Percentiles rank a stretch among this genome's conserved stretches.
Evolutionary conservation across 1,140 invertebrate species (phyloP).

Genomic region (Cotesia typhae): DNA sequence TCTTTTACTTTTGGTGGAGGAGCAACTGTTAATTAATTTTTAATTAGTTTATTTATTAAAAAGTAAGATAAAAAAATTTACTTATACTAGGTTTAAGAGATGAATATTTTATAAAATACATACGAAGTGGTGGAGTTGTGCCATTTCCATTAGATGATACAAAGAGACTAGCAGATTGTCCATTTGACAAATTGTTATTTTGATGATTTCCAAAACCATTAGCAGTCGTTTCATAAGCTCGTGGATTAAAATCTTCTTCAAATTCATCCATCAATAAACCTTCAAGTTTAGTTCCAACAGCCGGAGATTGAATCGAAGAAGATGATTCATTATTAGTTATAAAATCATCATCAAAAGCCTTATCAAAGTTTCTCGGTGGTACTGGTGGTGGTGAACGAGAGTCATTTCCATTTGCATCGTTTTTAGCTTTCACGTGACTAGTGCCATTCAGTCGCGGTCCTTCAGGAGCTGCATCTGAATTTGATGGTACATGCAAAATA

Average conservation of each 20-base stretch:
- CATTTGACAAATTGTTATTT: slow-evolving; percentile 57
- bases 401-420: slow-evolving; percentile 64
- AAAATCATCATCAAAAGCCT: slow-evolving; percentile 66
- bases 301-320: slow-evolving; percentile 61
- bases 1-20: slow-evolving; percentile 83
- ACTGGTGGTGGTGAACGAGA: slow-evolving; percentile 70
- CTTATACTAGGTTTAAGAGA: too few relatives aligned
- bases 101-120: slow-evolving; percentile 50
- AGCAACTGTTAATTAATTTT: slow-evolving; percentile 69
- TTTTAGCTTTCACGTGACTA: slow-evolving; percentile 30
- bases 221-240: slow-evolving; percentile 72
- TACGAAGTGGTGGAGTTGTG: slow-evolving; percentile 72
- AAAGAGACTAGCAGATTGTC: slow-evolving; percentile 51
- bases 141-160: slow-evolving; percentile 56
- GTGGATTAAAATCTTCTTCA: slow-evolving; percentile 79
- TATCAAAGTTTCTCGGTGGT: slow-evolving; percentile 73
- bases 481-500: slow-evolving; percentile 62
- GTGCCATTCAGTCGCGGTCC: slow-evolving; percentile 56
- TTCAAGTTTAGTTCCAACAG: slow-evolving; percentile 82
- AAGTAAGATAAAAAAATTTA: not conserved
- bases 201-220: slow-evolving; percentile 62
- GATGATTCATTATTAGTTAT: slow-evolving; percentile 52
- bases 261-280: slow-evolving; percentile 84
- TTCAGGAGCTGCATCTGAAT: slow-evolving; percentile 41
- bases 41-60: slow-evolving; percentile 20